Conservation (phyloP, 2,888 invertebrate species). For the Aphodius granarius region DNA sequence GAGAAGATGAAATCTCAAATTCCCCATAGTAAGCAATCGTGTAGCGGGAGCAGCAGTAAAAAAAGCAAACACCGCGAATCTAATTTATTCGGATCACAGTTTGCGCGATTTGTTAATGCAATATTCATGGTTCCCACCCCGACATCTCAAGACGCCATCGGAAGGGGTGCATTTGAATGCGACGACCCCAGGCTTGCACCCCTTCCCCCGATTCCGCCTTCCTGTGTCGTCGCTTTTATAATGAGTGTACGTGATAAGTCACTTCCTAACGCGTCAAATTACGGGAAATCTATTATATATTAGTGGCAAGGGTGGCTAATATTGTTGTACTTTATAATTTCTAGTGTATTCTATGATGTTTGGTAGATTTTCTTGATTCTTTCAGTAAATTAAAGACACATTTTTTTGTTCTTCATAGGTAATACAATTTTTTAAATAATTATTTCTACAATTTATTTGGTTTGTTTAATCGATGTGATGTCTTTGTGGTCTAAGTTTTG, state of each 20-base stretch:
- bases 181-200: conserved; percentile 29
- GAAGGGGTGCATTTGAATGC: conserved; percentile 39
- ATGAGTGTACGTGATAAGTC: conserved; percentile 31
- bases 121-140: conserved; percentile 38
- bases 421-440: too few species aligned
- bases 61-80: conserved; percentile 25
- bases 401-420: too few species aligned
- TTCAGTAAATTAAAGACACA: neutral
- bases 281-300: conserved; percentile 28
- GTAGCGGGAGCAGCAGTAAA: conserved; percentile 26
- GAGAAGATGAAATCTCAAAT: neutral
- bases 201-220: conserved; percentile 30
- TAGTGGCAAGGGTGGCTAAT: neutral
- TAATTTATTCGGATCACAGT: conserved; percentile 30
- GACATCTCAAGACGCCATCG: conserved; percentile 33
- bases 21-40: neutral
- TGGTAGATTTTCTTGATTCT: too few species aligned
- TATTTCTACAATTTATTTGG: too few species aligned
- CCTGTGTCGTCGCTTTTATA: neutral
- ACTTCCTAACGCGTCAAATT: conserved; percentile 34
- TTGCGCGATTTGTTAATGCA: conserved; percentile 34
- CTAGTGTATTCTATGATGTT: too few species aligned
- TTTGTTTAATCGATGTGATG: too few species aligned
- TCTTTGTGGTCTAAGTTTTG: too few species aligned
- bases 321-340: too few species aligned